Base-by-base conservation (phyloP, 2,888 invertebrate genomes). In the Euproctis similis region DNA sequence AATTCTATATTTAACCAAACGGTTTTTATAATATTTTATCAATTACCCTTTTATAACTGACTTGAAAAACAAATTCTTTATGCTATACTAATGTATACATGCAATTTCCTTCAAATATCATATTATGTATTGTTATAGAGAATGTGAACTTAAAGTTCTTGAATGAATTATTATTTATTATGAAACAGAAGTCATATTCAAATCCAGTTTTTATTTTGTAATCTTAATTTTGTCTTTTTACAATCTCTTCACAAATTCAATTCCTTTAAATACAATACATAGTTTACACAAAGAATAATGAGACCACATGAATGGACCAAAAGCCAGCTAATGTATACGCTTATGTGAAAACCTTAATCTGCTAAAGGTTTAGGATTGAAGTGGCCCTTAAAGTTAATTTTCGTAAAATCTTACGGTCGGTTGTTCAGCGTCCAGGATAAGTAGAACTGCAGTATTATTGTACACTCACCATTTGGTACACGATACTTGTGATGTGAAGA, bases 371-470 rank as follows among this genome's bases (percentile, higher is more conserved):
- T 70, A 71, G n/a, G 57, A 74, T 69, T 75, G 66, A 68, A 75
- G 75, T 71, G 59, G 59, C 65, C 66, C 72, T 71, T 72, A 70
- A 67, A 76, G 77, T 75, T 80, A 78, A 81, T 78, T 80, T 80
- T 75, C 74, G 67, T 80, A 76, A 80, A 77, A 76, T 76, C 78
- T 74, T 75, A 75, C 68, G 63, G 67, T 68, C 55, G 59, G 60
- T 54, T 60, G 58, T 62, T 55, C 46, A 37, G 49, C 41, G 34
- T 31, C 72, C 56, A 52, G 20, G 26, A 29, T 36, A 18, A 24
- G 12, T 30, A 34, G 62, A 63, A 8, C 62, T 30, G 42, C 40
- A 25, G 35, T 37, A 35, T 36, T 40, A 34, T 38, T 40, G 36
- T n/a, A 28, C 34, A 26, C 9, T 17, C 34, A 23, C 44, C 38